Evolutionary conservation across 2,888 invertebrate genomes (phyloP).

Genomic region (Leptinotarsa juncta): DNA sequence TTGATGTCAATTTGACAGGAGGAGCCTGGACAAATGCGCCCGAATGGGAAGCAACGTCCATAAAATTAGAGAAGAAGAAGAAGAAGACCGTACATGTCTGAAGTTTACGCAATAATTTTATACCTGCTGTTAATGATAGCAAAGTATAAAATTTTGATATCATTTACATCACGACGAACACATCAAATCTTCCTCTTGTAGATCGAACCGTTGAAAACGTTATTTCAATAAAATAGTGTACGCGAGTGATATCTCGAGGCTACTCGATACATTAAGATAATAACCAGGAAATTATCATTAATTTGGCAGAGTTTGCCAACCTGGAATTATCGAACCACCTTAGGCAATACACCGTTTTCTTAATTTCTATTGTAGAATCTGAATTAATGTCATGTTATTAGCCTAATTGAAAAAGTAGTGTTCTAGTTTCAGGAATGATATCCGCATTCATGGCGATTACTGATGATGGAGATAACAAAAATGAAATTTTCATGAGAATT

Average conservation of each 20-base stretch:
- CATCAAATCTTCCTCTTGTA: not conserved
- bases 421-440: constrained; percentile 20
- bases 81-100: too few species aligned
- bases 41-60: too few species aligned
- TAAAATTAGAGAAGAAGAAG: too few species aligned
- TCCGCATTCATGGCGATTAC: constrained; percentile 16
- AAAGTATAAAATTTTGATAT: too few species aligned
- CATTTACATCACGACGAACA: not conserved
- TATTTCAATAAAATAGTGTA: constrained; percentile 16
- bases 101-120: too few species aligned
- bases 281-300: constrained; percentile 18
- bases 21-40: too few species aligned
- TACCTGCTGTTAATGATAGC: too few species aligned
- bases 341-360: constrained; percentile 21
- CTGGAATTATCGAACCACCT: constrained; percentile 19
- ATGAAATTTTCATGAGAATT: not conserved
- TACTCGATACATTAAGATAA: constrained; percentile 23
- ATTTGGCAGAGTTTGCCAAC: constrained; percentile 23
- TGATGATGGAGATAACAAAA: constrained; percentile 17
- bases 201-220: constrained; percentile 12
- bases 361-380: constrained; percentile 25
- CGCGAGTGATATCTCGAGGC: constrained; percentile 18
- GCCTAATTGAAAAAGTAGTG: constrained; percentile 24
- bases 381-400: constrained; percentile 25
- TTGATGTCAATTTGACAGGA: too few species aligned